These are phyloP conservation scores for Gambusia yucatana DNA, from an alignment of 2,797 vertebrate genomes.

Conservation along the genomic window DNA sequence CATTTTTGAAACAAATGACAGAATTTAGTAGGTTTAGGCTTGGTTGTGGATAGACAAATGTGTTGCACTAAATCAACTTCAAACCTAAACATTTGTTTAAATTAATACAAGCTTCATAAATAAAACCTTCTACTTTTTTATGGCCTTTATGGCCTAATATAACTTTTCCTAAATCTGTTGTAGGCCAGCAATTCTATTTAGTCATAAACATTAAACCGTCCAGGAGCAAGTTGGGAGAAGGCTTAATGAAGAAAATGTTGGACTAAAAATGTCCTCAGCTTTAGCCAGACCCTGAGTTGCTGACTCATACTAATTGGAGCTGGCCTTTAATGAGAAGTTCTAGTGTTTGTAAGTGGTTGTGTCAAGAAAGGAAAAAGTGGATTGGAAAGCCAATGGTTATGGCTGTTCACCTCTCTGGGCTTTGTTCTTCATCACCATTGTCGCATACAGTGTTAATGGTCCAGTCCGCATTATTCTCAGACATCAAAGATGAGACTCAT, in stretches of 20 bases:
- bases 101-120: conserved; percentile 17
- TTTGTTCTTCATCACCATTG: conserved; percentile 57
- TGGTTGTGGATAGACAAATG: not conserved
- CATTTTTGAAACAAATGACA: not conserved
- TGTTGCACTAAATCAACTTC: conserved; percentile 18
- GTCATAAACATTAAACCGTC: conserved; percentile 26
- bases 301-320: conserved; percentile 64
- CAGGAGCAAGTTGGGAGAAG: conserved; percentile 10
- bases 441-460: conserved; percentile 28
- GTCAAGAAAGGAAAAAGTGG: conserved; percentile 57
- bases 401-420: conserved; percentile 40
- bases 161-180: conserved; percentile 4
- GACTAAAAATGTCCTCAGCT: conserved; percentile 33
- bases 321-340: conserved; percentile 59
- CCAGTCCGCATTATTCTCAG: conserved; percentile 42
- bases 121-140: conserved; percentile 10
- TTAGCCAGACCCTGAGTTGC: conserved; percentile 38
- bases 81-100: conserved; percentile 2
- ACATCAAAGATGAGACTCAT: conserved; percentile 62
- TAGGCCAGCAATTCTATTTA: not conserved
- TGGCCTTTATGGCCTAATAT: not conserved
- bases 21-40: conserved; percentile 7
- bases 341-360: conserved; percentile 61
- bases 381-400: conserved; percentile 60
- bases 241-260: conserved; percentile 43